These are phyloP conservation scores for Galerucella calmariensis DNA, from an alignment of 2,888 invertebrate species.

Conservation along the genomic window DNA sequence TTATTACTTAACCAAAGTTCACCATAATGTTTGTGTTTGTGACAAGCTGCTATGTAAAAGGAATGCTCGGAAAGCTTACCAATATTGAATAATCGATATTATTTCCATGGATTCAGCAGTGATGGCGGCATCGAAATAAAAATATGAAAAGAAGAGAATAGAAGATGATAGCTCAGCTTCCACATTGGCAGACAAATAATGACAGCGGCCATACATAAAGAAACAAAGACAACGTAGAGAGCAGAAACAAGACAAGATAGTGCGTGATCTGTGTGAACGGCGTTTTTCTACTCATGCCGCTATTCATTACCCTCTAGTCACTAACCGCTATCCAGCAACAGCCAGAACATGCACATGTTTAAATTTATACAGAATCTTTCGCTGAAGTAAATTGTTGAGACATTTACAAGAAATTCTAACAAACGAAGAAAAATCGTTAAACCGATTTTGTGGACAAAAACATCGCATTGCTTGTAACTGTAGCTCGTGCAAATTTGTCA, in stretches of 20 bases:
- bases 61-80: slow-evolving; percentile 57
- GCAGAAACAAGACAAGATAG: slow-evolving; percentile 46
- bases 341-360: slow-evolving; percentile 48
- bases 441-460: no score
- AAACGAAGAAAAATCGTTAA: not conserved
- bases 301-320: slow-evolving; percentile 56
- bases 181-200: slow-evolving; percentile 55
- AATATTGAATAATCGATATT: slow-evolving; percentile 44
- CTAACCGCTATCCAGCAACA: slow-evolving; percentile 57
- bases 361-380: slow-evolving; percentile 4
- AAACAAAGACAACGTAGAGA: slow-evolving; percentile 46
- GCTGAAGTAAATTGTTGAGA: not conserved
- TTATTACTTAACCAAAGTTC: slow-evolving; percentile 29
- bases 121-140: slow-evolving; percentile 21
- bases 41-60: slow-evolving; percentile 36
- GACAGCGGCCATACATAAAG: slow-evolving; percentile 51
- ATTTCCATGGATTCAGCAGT: slow-evolving; percentile 20
- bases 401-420: not conserved
- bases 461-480: no score
- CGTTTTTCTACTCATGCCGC: slow-evolving; percentile 50
- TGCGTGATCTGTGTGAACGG: slow-evolving; percentile 52
- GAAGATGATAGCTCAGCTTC: slow-evolving; percentile 55
- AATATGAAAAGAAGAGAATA: slow-evolving; percentile 21
- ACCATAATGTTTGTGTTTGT: slow-evolving; percentile 17
- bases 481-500: no score